phyloP scores from a whole-genome alignment of 2,888 invertebrate genomes.

The Nebria brevicollis region DNA sequence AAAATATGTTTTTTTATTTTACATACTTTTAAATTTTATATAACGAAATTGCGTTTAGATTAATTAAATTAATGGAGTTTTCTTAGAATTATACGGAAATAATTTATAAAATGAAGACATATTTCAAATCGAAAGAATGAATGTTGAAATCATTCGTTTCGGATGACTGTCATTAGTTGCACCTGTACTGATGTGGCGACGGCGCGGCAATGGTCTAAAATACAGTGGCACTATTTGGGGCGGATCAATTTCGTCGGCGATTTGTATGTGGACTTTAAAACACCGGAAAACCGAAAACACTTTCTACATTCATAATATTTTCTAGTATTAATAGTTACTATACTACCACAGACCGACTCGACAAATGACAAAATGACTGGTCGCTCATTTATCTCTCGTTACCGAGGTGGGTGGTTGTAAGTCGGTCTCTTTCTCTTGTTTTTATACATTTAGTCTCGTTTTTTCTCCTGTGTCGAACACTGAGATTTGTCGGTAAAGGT shows the following conservation, averaged over 20 bases:
- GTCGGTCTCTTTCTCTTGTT: not conserved
- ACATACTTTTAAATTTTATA: too few species aligned
- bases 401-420: not conserved
- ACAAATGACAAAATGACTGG: not conserved
- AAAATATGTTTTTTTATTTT: too few species aligned
- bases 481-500: not conserved
- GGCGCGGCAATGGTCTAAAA: not conserved
- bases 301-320: not conserved
- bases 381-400: not conserved
- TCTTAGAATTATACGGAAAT: not conserved
- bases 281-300: not conserved
- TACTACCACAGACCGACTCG: not conserved
- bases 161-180: not conserved
- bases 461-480: not conserved
- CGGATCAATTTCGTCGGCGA: not conserved
- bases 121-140: not conserved
- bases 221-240: not conserved
- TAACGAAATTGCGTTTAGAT: too few species aligned
- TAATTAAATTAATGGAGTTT: too few species aligned
- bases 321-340: not conserved
- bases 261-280: not conserved
- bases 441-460: not conserved
- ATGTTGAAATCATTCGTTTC: not conserved
- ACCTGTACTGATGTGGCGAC: not conserved
- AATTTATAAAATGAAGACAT: not conserved